These are phyloP conservation scores for Lasioglossum pauxillum DNA, from an alignment of 2,888 invertebrate species.

Conservation along the genomic window DNA sequence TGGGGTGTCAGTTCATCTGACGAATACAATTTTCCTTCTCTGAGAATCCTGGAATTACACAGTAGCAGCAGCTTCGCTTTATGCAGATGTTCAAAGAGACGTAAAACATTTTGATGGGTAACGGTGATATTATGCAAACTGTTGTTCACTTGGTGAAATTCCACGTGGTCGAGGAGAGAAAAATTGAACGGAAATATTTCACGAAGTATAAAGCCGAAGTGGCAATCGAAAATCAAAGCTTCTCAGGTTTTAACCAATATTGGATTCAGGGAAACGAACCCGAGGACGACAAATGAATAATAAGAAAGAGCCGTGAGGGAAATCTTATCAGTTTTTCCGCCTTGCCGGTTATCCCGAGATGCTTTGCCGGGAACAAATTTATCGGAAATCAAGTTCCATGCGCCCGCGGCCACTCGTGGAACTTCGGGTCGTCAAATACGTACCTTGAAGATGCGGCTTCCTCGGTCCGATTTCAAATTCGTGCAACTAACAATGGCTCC, in stretches of 20 bases:
- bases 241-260: slow-evolving; percentile 22
- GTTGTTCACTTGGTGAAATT: neutral
- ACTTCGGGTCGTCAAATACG: slow-evolving; percentile 54
- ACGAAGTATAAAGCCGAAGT: neutral
- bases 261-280: neutral
- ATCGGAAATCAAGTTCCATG: slow-evolving; percentile 59
- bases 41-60: neutral
- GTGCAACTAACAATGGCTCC: slow-evolving; percentile 39
- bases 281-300: slow-evolving; percentile 26
- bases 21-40: neutral
- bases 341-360: slow-evolving; percentile 17
- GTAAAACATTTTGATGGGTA: neutral
- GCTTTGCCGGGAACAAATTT: slow-evolving; percentile 43
- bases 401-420: slow-evolving; percentile 41
- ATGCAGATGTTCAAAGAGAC: neutral
- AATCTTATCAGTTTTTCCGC: slow-evolving; percentile 52
- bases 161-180: neutral
- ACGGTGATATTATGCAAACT: neutral
- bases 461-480: slow-evolving; percentile 52
- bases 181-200: neutral
- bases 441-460: slow-evolving; percentile 51
- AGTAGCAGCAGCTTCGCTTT: neutral
- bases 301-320: slow-evolving; percentile 22
- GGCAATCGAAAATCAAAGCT: neutral
- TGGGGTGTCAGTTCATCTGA: neutral